Evolutionary conservation across 2,113 vertebrate species (phyloP), one percentile per base, ranked within the genome.

Genomic region (Prolemur simus): DNA sequence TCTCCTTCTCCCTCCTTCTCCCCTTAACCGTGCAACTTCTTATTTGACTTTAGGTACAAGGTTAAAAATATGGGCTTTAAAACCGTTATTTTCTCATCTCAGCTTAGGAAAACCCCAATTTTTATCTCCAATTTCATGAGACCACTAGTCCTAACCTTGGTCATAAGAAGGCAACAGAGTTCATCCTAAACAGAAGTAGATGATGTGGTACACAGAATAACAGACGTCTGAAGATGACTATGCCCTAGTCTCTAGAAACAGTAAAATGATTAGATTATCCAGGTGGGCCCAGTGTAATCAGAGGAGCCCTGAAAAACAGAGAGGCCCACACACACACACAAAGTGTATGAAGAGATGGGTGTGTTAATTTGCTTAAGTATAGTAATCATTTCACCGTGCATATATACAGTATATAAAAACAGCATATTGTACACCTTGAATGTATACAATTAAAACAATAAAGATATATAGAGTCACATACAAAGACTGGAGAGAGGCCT

Each of bases 61-160:
- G 34, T 96, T 34, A 77, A 96, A 84, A 11, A 56, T 83, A 80
- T 0, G 5, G 45, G 66, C 76, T 95, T 96, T 64, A 63, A 94
- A 97, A 89, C 18, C 39, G 21, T 47, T 84, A 58, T 54, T 89
- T 73, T 95, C 39, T 95, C 32, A 78, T 86, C n/a, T 86, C 15
- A 92, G 18, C 11, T 94, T 87, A 80, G 34, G 45, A 45, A 80
- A 90, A 49, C 49, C 25, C 25, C 58, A 54, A 39, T 37, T 95
- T 87, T 78, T 21, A 39, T 76, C 52, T 94, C 37, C 29, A 84
- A 8, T 81, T 94, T 92, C 3, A 20, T 73, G 82, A 42, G 34
- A 80, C 7, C 7, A 5, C 18, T 29, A 56, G 56, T 27, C 34
- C 47, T 88, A 42, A 63, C 29, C 34, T 95, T 64, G 87, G 47